Base-by-base conservation (phyloP, 2,888 invertebrate species). In the Drosophila borborema region DNA sequence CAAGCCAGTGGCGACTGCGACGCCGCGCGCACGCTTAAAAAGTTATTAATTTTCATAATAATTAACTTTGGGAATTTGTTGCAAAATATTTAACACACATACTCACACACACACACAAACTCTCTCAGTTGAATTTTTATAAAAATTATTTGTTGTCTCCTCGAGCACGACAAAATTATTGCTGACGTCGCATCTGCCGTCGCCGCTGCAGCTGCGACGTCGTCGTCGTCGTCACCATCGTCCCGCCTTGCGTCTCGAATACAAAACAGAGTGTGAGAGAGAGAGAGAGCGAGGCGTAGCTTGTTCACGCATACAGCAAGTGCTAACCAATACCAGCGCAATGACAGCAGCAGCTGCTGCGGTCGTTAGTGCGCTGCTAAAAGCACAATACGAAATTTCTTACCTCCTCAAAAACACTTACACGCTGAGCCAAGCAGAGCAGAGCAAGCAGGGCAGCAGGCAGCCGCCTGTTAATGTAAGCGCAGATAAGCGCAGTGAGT, bases 101-200 rank as follows among this genome's bases (percentile, higher is more conserved):
- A 28, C 28, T 36, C 28, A 49, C 7, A 43, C 36, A 58, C n/a
- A 31, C 31, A 65, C 36, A 49, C 18, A 60, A 16, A 67, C 6
- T 51, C 23, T 23, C 23, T 23, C 20, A 51, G 16, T 18, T 28
- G 9, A 36, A 56, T 59, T 45, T 65, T 65, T 68, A 59, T 71
- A 64, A 61, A 51, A 51, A 63, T 61, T 72, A 78, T 74, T 70
- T 72, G 72, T 80, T 76, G 77, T 76, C 64, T 72, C 31, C 72
- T 71, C 76, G 45, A 60, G 65, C 62, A 67, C 64, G 72, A 68
- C 76, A 78, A 67, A 67, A 67, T 56, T 77, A 68, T 80, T 78
- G 78, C 82, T 82, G 82, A 82, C 85, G 85, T 85, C 82, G 84
- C 80, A 69, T 72, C 77, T 74, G 81, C 69, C 64, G 65, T 69